Percentiles rank a stretch among this genome's conserved stretches.
phyloP scores from a whole-genome alignment of 2,888 invertebrate genomes.

The Dimorphilus gyrociliatus region DNA sequence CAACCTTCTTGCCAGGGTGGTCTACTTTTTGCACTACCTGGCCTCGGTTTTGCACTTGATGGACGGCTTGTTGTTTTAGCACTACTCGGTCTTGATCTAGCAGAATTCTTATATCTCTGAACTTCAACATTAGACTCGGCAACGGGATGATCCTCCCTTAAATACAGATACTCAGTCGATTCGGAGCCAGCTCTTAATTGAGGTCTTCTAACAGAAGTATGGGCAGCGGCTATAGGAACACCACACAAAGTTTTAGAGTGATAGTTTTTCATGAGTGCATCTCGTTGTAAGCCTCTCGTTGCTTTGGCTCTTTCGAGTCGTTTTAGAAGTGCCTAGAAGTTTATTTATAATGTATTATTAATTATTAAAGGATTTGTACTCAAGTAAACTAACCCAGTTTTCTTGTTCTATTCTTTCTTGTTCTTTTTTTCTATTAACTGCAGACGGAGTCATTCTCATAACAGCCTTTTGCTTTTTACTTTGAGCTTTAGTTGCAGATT shows the following conservation, averaged over 20 bases:
- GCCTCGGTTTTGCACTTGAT: too few relatives aligned
- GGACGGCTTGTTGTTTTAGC: too few relatives aligned
- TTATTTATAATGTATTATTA: neutral
- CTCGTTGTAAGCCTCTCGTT: conserved; percentile 16
- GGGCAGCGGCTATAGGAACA: conserved; percentile 15
- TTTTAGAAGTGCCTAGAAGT: conserved; percentile 18
- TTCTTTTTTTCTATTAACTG: conserved; percentile 40
- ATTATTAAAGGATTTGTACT: neutral
- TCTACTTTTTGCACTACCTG: too few relatives aligned
- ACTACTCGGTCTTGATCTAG: too few relatives aligned
- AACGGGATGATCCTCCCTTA: too few relatives aligned
- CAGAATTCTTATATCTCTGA: too few relatives aligned
- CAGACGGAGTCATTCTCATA: conserved; percentile 23
- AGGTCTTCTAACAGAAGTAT: too few relatives aligned
- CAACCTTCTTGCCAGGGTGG: too few relatives aligned
- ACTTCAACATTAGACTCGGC: too few relatives aligned
- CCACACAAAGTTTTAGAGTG: conserved; percentile 17
- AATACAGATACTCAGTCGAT: too few relatives aligned
- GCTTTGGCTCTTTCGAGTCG: conserved; percentile 18
- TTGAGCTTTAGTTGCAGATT: conserved; percentile 3
- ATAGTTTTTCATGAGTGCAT: conserved; percentile 18
- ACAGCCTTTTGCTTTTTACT: conserved; percentile 2
- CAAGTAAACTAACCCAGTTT: conserved; percentile 38
- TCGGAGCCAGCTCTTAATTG: too few relatives aligned
- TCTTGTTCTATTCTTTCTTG: conserved; percentile 42